phyloP scores from a whole-genome alignment of 2,113 vertebrate genomes.

The Erythrolamprus reginae region DNA sequence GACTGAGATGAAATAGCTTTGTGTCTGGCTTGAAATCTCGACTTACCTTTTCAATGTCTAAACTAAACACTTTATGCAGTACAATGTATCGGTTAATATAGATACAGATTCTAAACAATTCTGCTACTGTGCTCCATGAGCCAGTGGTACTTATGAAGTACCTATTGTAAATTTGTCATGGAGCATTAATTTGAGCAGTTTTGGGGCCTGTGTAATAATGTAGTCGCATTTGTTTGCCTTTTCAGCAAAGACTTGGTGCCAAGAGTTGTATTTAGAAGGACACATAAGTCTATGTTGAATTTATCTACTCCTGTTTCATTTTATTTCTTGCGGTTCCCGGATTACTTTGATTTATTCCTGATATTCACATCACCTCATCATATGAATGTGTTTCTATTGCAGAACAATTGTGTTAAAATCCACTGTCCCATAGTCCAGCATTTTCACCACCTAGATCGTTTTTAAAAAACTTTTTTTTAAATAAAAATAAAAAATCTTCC shows the following conservation, averaged over 20 bases:
- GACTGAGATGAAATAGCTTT: not conserved
- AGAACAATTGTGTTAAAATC: not conserved
- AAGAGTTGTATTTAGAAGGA: not conserved
- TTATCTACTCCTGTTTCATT: conserved; percentile 5
- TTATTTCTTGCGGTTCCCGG: not conserved
- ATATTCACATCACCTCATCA: not conserved
- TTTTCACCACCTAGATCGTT: not conserved
- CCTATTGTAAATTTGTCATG: not conserved
- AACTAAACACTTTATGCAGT: not conserved
- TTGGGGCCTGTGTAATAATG: not conserved
- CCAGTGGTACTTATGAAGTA: not conserved
- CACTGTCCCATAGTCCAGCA: not conserved
- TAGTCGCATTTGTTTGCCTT: not conserved
- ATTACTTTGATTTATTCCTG: not conserved
- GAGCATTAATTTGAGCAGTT: not conserved
- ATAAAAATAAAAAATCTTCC: too few species aligned
- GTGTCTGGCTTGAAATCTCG: not conserved
- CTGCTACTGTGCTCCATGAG: not conserved
- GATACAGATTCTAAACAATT: not conserved
- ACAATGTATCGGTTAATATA: not conserved
- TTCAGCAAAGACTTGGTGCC: fast-evolving
- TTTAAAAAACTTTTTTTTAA: too few species aligned
- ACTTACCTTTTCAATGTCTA: not conserved
- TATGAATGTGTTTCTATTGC: not conserved
- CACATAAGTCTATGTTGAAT: not conserved